phyloP scores from a whole-genome alignment of 1,140 invertebrate species.

The honey bee (Apis mellifera) region DNA sequence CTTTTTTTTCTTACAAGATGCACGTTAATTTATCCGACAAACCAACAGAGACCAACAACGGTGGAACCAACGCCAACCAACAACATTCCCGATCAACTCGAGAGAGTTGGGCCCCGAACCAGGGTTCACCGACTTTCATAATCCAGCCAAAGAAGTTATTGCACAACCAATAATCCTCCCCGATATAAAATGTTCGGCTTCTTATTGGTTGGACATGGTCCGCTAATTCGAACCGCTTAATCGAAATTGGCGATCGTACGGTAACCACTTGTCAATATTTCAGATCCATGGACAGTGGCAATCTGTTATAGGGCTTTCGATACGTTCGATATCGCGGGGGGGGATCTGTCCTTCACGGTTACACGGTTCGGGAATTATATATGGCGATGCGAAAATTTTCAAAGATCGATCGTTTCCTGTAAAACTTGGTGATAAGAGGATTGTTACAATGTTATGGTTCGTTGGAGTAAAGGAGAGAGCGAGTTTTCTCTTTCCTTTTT shows the following conservation, averaged over 20 bases:
- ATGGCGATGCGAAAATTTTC: conserved; percentile 11
- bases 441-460: background rate
- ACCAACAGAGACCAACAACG: background rate
- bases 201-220: conserved; percentile 41
- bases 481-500: background rate
- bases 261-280: conserved; percentile 41
- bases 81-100: no score
- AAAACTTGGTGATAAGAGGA: no score
- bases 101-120: no score
- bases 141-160: conserved; percentile 16
- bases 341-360: conserved; percentile 57
- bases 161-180: conserved; percentile 52
- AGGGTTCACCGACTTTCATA: conserved; percentile 36
- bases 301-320: conserved; percentile 36
- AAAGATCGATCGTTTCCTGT: conserved; percentile 13
- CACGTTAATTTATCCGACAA: conserved; percentile 6
- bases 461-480: background rate
- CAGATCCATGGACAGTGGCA: conserved; percentile 38
- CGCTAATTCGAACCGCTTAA: conserved; percentile 48
- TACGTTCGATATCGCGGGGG: conserved; percentile 4
- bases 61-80: no score
- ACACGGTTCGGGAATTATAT: conserved; percentile 32
- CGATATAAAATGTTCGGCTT: conserved; percentile 30
- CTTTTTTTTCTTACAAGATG: no score
- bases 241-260: conserved; percentile 9